These are phyloP conservation scores for Eriosoma lanigerum DNA, from an alignment of 1,140 invertebrate species.

Conservation along the genomic window DNA sequence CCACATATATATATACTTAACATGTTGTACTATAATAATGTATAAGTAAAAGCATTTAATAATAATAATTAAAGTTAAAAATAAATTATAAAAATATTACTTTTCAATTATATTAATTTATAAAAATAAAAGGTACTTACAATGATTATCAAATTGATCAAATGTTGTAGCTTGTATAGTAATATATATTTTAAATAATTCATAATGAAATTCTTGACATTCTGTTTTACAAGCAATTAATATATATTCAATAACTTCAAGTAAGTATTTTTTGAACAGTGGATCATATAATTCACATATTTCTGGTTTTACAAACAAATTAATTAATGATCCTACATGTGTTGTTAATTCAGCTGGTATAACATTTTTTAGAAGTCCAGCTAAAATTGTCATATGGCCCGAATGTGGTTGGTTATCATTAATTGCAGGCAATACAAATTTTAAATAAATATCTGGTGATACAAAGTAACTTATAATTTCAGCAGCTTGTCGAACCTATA, in stretches of 20 bases:
- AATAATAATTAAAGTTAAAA: no score
- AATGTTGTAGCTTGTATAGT: slow-evolving; percentile 31
- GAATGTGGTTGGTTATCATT: slow-evolving; percentile 60
- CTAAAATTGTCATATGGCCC: slow-evolving; percentile 62
- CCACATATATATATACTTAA: no score
- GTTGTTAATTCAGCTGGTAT: not conserved
- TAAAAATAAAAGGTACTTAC: slow-evolving; percentile 34
- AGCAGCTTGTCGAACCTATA: slow-evolving; percentile 63
- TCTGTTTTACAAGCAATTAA: slow-evolving; percentile 29
- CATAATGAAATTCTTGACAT: slow-evolving; percentile 31
- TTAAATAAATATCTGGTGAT: slow-evolving; percentile 63
- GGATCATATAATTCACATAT: slow-evolving; percentile 43
- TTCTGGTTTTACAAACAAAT: slow-evolving; percentile 25
- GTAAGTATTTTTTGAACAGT: slow-evolving; percentile 45
- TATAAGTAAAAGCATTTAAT: no score
- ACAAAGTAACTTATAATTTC: slow-evolving; percentile 76
- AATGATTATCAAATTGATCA: slow-evolving; percentile 31
- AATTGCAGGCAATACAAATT: slow-evolving; percentile 63
- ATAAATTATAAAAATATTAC: not conserved
- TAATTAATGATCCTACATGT: slow-evolving; percentile 13
- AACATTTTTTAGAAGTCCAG: slow-evolving; percentile 59
- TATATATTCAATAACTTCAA: slow-evolving; percentile 40
- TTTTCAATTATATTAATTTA: no score
- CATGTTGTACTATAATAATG: no score
- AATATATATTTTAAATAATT: slow-evolving; percentile 40